Conservation (phyloP, 2,888 invertebrate species). For the Tricholauxania praeusta region DNA sequence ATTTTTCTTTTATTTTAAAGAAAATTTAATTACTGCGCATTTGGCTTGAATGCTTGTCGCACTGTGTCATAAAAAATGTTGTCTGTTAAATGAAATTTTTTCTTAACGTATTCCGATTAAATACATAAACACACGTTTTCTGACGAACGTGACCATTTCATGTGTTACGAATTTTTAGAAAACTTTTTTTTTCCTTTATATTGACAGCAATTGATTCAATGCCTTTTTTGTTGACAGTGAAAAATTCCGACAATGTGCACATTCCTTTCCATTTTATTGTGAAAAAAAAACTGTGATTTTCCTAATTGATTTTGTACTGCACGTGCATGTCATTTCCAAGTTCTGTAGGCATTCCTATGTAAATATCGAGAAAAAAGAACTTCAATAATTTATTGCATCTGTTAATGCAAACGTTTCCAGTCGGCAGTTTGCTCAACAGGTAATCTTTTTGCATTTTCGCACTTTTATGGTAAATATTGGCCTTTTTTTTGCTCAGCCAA, state of each 20-base stretch:
- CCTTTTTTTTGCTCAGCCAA: background rate
- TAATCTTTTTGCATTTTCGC: constrained; percentile 52
- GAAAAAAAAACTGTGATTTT: background rate
- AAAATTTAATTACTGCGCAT: too few relatives aligned
- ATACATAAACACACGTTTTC: constrained; percentile 30
- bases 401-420: background rate
- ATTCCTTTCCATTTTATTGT: background rate
- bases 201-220: constrained; percentile 15
- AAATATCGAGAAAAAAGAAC: constrained; percentile 1
- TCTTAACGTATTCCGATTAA: too few relatives aligned
- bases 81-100: too few relatives aligned
- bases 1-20: too few relatives aligned
- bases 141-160: constrained; percentile 15
- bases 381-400: constrained; percentile 27
- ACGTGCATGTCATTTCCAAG: constrained; percentile 6
- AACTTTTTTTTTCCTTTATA: background rate
- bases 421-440: background rate
- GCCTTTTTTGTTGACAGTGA: background rate
- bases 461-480: constrained; percentile 49
- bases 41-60: too few relatives aligned
- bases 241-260: constrained; percentile 13
- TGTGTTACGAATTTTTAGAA: background rate
- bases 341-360: background rate
- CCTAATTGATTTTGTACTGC: constrained; percentile 26
- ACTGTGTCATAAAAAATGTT: too few relatives aligned